Evolutionary conservation across 1,140 invertebrate genomes (phyloP).

Genomic region (Amphibalanus amphitrite): DNA sequence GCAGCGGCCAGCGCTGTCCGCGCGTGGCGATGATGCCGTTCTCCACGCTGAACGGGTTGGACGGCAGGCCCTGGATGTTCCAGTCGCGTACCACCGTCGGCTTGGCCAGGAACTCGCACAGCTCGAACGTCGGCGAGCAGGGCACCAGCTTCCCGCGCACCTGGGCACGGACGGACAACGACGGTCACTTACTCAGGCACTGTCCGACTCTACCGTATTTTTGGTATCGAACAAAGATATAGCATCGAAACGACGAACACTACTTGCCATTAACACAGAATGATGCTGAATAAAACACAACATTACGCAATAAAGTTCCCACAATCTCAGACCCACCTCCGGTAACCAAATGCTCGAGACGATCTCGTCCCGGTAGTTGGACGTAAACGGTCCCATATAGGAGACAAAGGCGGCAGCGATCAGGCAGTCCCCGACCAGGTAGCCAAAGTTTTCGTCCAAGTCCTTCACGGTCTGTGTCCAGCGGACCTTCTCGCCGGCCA

Average conservation of each 20-base stretch:
- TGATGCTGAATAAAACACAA: too few species aligned
- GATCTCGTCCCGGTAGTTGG: slow-evolving; percentile 52
- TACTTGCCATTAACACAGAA: too few species aligned
- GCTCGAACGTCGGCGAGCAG: not conserved
- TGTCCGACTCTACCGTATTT: too few species aligned
- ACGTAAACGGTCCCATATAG: slow-evolving; percentile 70
- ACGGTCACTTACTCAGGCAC: too few species aligned
- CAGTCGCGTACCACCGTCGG: slow-evolving; percentile 57
- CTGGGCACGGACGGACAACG: too few species aligned
- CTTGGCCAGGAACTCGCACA: slow-evolving; percentile 20
- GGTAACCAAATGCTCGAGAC: slow-evolving; percentile 10
- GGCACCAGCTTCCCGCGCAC: too few species aligned
- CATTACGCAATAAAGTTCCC: too few species aligned
- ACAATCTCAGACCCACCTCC: too few species aligned
- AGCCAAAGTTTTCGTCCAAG: slow-evolving; percentile 40
- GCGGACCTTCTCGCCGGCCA: slow-evolving; percentile 52
- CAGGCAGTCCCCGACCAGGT: slow-evolving; percentile 50
- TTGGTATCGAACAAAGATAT: too few species aligned
- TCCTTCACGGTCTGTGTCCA: slow-evolving; percentile 56
- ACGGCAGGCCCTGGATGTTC: slow-evolving; percentile 71
- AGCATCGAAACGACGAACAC: too few species aligned
- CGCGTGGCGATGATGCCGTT: slow-evolving; percentile 70
- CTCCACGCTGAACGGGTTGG: slow-evolving; percentile 70
- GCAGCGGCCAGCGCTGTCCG: slow-evolving; percentile 54
- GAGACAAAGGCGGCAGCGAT: slow-evolving; percentile 62